Conservation (phyloP, 2,113 vertebrate species). For the Podocnemis expansa region DNA sequence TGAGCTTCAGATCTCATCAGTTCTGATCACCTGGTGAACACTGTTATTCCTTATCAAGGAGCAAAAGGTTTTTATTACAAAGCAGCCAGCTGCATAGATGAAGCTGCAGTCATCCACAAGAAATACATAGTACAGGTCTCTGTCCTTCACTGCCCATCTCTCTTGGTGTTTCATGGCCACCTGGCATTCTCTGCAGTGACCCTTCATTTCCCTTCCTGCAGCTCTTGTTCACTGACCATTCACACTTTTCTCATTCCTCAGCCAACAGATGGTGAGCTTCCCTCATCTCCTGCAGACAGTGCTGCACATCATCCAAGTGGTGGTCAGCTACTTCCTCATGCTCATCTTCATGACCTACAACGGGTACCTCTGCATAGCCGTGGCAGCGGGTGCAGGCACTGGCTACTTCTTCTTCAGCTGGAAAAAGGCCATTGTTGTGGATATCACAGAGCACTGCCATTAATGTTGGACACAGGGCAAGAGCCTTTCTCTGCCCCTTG, state of each 20-base stretch:
- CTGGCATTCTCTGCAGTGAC: not conserved
- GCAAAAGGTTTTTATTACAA: not conserved
- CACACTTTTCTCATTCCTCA: constrained; percentile 63
- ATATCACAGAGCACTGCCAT: constrained; percentile 98
- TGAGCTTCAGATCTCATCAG: not conserved
- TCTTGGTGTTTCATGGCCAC: not conserved
- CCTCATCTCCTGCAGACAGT: constrained; percentile 92
- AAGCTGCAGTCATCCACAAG: not conserved
- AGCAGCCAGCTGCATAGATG: not conserved
- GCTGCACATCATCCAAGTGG: constrained; percentile 93
- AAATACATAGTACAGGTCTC: not conserved
- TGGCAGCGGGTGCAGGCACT: constrained; percentile 88
- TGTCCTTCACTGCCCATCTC: not conserved
- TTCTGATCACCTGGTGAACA: not conserved
- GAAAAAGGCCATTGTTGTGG: constrained; percentile 96
- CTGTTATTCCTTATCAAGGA: accelerated
- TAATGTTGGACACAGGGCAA: constrained; percentile 52
- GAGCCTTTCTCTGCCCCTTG: constrained; percentile 38
- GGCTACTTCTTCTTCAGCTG: constrained; percentile 99
- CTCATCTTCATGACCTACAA: constrained; percentile 99
- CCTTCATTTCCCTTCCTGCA: accelerated
- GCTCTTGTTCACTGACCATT: constrained; percentile 7
- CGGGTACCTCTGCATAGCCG: constrained; percentile 94
- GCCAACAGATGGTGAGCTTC: constrained; percentile 94
- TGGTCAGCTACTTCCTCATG: constrained; percentile 98